These are phyloP conservation scores for Dasysyrphus tricinctus DNA, from an alignment of 2,888 invertebrate genomes.

Conservation along the genomic window DNA sequence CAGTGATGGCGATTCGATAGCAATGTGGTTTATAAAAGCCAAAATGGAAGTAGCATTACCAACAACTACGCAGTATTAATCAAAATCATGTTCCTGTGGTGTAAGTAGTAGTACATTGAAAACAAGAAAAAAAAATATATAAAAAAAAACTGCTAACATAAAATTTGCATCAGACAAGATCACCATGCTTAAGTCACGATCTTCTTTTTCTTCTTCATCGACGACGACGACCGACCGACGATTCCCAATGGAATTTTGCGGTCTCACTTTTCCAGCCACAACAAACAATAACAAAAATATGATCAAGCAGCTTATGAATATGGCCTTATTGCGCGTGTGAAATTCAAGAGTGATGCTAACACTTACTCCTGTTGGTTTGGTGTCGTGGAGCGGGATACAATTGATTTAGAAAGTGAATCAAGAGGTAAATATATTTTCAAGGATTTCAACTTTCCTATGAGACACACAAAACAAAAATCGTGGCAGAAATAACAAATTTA, in stretches of 20 bases:
- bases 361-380: slow-evolving; percentile 6
- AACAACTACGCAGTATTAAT: slow-evolving; percentile 66
- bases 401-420: slow-evolving; percentile 70
- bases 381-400: slow-evolving; percentile 32
- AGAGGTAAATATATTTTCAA: slow-evolving; percentile 28
- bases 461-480: slow-evolving; percentile 23
- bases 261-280: slow-evolving; percentile 28
- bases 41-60: slow-evolving; percentile 27
- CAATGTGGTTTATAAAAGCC: neutral
- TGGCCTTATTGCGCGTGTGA: slow-evolving; percentile 58
- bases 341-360: slow-evolving; percentile 37
- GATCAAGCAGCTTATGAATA: slow-evolving; percentile 12
- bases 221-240: no score
- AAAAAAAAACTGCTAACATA: slow-evolving; percentile 1
- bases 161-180: slow-evolving; percentile 54
- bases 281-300: slow-evolving; percentile 24
- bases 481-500: slow-evolving; percentile 49
- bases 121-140: neutral
- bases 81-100: slow-evolving; percentile 63
- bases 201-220: slow-evolving; percentile 33
- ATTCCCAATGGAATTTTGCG: slow-evolving; percentile 54
- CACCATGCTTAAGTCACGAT: slow-evolving; percentile 68
- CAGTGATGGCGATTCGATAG: neutral
- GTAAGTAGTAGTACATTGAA: neutral
- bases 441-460: slow-evolving; percentile 61